Evolutionary conservation across 2,888 invertebrate species (phyloP).

Genomic region (Drosophila birchii): DNA sequence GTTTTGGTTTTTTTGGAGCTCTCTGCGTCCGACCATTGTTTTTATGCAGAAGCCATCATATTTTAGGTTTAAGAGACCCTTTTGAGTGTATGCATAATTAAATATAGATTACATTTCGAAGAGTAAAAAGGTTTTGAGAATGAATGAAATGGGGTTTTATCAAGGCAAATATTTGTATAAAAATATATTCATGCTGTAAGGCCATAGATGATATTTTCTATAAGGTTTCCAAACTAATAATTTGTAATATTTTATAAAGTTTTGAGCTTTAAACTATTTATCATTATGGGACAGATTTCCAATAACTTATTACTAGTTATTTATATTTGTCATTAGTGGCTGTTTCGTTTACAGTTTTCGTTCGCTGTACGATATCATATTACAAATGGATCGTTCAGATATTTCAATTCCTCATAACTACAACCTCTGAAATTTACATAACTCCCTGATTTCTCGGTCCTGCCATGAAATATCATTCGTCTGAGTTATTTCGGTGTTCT

Average conservation of each 20-base stretch:
- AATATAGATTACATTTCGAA: constrained; percentile 15
- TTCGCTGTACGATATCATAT: constrained; percentile 20
- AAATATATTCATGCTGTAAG: neutral
- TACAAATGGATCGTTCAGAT: constrained; percentile 33
- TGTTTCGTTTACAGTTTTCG: constrained; percentile 17
- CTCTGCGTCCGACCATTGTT: constrained; percentile 27
- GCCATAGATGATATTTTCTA: neutral
- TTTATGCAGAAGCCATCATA: constrained; percentile 44
- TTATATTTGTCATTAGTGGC: constrained; percentile 10
- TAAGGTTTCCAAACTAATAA: neutral
- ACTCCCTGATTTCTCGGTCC: constrained; percentile 35
- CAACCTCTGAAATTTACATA: constrained; percentile 37
- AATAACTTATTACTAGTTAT: constrained; percentile 1
- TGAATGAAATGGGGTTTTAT: constrained; percentile 15
- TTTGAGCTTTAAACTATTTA: neutral
- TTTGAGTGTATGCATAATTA: constrained; percentile 25
- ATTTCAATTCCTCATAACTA: constrained; percentile 42
- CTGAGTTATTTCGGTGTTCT: constrained; percentile 52
- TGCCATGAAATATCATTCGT: constrained; percentile 47
- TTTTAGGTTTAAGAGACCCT: constrained; percentile 27
- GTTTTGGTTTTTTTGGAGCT: constrained; percentile 48
- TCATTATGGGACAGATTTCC: neutral
- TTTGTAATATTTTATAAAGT: neutral
- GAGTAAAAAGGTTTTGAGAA: neutral
- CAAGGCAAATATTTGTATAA: constrained; percentile 7